Percentiles rank a stretch among this genome's conserved stretches.
phyloP scores from a whole-genome alignment of 2,888 invertebrate genomes.

The Salticus scenicus region DNA sequence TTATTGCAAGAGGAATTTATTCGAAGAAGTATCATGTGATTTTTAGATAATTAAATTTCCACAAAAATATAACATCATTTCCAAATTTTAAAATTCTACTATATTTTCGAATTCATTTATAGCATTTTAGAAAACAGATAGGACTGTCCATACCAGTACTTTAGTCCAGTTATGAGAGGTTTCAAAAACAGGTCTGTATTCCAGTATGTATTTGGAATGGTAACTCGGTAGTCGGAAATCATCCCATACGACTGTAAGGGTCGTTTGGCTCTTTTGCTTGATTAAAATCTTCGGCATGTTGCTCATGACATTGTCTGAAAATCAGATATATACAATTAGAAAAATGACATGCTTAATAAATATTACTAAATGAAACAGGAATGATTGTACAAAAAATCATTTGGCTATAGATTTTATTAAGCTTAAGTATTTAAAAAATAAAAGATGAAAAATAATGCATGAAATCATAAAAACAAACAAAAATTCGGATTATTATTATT shows the following conservation, averaged over 20 bases:
- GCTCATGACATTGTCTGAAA: conserved; percentile 53
- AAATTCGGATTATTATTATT: background rate
- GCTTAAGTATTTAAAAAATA: too few species aligned
- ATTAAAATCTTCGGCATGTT: conserved; percentile 73
- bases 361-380: background rate
- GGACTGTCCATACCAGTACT: conserved; percentile 39
- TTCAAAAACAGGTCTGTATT: conserved; percentile 71
- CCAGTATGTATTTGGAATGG: conserved; percentile 73
- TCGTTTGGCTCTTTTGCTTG: conserved; percentile 72
- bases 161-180: conserved; percentile 41
- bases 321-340: background rate
- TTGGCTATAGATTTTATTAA: too few species aligned
- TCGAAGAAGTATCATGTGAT: too few species aligned
- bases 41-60: too few species aligned
- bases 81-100: too few species aligned
- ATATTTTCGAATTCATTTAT: too few species aligned
- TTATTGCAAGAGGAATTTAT: too few species aligned
- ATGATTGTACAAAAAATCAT: too few species aligned
- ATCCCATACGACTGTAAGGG: conserved; percentile 74
- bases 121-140: too few species aligned
- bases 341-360: background rate
- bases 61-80: too few species aligned
- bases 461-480: background rate
- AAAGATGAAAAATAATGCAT: too few species aligned
- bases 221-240: conserved; percentile 74